Evolutionary conservation across 2,888 invertebrate species (phyloP).

Genomic region (Lithophane socia): DNA sequence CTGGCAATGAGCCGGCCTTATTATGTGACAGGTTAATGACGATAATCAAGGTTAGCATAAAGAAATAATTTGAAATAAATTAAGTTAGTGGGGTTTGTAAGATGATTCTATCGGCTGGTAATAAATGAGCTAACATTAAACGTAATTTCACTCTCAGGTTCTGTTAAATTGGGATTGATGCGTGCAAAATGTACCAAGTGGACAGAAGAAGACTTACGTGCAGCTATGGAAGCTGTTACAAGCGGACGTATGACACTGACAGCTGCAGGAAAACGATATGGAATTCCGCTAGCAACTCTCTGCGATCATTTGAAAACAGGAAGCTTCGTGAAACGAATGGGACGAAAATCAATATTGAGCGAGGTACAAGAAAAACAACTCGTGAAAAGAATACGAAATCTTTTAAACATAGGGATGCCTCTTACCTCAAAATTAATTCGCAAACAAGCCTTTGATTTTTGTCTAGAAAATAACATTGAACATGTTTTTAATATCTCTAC

Average conservation of each 20-base stretch:
- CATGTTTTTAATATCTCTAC: slow-evolving; percentile 12
- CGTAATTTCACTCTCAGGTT: neutral
- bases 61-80: neutral
- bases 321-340: neutral
- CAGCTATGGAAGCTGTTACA: slow-evolving; percentile 28
- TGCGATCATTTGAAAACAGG: neutral
- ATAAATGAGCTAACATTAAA: neutral
- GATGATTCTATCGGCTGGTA: neutral
- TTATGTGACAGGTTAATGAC: neutral
- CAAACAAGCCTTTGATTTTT: slow-evolving; percentile 28
- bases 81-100: neutral
- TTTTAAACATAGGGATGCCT: neutral
- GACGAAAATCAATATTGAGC: neutral
- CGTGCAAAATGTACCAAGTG: neutral
- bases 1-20: neutral
- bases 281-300: slow-evolving; percentile 7
- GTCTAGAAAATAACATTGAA: slow-evolving; percentile 22
- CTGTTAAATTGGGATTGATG: neutral
- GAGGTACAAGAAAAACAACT: slow-evolving; percentile 14
- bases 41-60: neutral
- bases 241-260: neutral
- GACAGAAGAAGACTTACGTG: slow-evolving; percentile 9
- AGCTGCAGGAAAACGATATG: slow-evolving; percentile 5
- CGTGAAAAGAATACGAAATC: neutral
- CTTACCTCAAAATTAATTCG: slow-evolving; percentile 9